These are phyloP conservation scores for Apodemia duryi DNA, from an alignment of 2,888 invertebrate species.

Conservation along the genomic window DNA sequence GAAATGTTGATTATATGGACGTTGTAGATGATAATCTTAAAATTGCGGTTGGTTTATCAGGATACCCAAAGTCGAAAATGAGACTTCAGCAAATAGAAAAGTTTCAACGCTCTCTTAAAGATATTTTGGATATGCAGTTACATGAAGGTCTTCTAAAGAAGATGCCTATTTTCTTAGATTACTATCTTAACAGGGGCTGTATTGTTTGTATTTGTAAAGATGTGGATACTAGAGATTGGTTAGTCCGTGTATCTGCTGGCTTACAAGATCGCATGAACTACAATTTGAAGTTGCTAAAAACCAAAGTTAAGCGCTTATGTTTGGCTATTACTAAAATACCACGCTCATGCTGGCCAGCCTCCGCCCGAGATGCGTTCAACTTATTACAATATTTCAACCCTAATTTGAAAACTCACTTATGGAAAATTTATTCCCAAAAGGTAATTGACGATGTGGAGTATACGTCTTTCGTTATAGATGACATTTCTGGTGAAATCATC, in stretches of 20 bases:
- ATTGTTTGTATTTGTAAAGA: constrained; percentile 67
- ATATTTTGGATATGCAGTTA: constrained; percentile 62
- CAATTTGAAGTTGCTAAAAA: constrained; percentile 53
- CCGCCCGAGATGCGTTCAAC: constrained; percentile 60
- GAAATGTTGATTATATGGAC: constrained; percentile 58
- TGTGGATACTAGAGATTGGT: constrained; percentile 58
- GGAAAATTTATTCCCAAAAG: constrained; percentile 63
- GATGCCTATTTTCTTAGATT: constrained; percentile 57
- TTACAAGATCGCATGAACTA: constrained; percentile 62
- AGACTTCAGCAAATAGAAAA: constrained; percentile 54
- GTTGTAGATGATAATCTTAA: constrained; percentile 59
- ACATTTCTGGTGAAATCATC: constrained; percentile 62
- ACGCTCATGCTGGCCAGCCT: constrained; percentile 52
- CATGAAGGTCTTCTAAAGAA: constrained; percentile 55
- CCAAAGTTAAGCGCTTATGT: constrained; percentile 59
- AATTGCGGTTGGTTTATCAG: constrained; percentile 56
- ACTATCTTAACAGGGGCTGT: constrained; percentile 63
- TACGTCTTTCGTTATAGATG: constrained; percentile 59
- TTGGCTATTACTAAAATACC: constrained; percentile 62
- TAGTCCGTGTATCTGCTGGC: constrained; percentile 58
- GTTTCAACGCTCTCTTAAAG: constrained; percentile 53
- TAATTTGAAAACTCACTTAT: constrained; percentile 50
- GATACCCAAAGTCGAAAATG: constrained; percentile 65
- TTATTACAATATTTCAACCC: constrained; percentile 69
- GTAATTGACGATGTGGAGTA: constrained; percentile 44